These are phyloP conservation scores for Pagrus major DNA, from an alignment of 2,113 vertebrate species.

Conservation along the genomic window DNA sequence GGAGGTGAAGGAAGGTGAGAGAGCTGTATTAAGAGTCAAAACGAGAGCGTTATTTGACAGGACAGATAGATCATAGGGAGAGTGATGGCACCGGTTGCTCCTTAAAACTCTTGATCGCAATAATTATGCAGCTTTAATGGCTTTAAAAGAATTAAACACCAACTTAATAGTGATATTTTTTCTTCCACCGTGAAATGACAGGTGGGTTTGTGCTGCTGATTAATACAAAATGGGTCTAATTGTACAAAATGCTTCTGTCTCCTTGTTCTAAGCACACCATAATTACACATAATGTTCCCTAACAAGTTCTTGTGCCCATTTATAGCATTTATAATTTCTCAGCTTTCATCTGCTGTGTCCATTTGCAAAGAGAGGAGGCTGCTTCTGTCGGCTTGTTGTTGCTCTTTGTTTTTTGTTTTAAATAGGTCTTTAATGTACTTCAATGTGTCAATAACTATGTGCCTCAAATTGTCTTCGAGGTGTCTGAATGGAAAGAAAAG, in stretches of 20 bases:
- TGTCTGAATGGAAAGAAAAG: not conserved
- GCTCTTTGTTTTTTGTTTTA: not conserved
- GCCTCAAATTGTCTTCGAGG: not conserved
- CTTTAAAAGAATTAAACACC: not conserved
- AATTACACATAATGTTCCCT: conserved; percentile 18
- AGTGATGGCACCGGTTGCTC: not conserved
- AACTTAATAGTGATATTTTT: not conserved
- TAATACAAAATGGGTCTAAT: not conserved
- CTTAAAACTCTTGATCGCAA: not conserved
- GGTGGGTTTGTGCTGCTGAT: not conserved
- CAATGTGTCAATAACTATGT: conserved; percentile 34
- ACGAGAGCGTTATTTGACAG: not conserved
- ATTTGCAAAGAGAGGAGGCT: not conserved
- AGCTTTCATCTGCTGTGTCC: conserved; percentile 5
- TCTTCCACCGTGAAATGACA: not conserved
- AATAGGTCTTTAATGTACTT: conserved; percentile 16
- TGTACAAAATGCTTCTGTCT: not conserved
- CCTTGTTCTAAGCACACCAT: conserved; percentile 2
- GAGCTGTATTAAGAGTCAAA: conserved; percentile 3
- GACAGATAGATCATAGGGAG: not conserved
- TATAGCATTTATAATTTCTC: not conserved
- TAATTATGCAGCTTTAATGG: not conserved
- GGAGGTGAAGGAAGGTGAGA: not conserved
- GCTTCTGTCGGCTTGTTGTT: conserved; percentile 5
- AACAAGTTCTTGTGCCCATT: conserved; percentile 3